These are phyloP conservation scores for Stigmatopora nigra DNA, from an alignment of 2,113 vertebrate genomes.

Conservation along the genomic window DNA sequence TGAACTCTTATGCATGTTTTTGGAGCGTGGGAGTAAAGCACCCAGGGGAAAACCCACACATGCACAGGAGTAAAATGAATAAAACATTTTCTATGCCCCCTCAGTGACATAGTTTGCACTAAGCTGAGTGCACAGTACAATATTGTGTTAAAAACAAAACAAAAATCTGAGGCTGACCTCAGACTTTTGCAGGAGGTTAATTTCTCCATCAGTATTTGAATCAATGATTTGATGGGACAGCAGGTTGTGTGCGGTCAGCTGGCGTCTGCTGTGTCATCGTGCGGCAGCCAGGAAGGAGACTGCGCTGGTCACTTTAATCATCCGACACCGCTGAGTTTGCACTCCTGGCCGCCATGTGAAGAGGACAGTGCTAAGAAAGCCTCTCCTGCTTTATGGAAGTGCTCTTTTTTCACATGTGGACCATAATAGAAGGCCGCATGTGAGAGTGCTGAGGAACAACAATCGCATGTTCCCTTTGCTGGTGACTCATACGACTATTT, in stretches of 20 bases:
- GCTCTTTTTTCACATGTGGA: constrained; percentile 13
- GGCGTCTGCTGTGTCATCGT: constrained; percentile 9
- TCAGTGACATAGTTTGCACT: not conserved
- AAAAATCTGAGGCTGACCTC: not conserved
- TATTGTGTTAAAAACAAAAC: not conserved
- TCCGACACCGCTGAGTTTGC: constrained; percentile 37
- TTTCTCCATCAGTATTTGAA: not conserved
- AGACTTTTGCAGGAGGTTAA: not conserved
- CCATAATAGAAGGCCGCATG: constrained; percentile 22
- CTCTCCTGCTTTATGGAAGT: constrained; percentile 7
- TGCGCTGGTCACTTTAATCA: constrained; percentile 45
- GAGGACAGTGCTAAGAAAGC: constrained; percentile 18
- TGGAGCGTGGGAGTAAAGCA: not conserved
- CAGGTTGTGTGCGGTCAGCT: not conserved
- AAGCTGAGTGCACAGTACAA: not conserved
- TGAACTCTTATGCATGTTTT: not conserved
- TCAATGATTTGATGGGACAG: not conserved
- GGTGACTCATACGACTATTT: constrained; percentile 32
- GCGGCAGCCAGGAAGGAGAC: constrained; percentile 27
- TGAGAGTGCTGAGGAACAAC: constrained; percentile 25
- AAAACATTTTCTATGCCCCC: not conserved
- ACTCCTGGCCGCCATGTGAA: constrained; percentile 35
- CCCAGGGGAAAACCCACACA: not conserved
- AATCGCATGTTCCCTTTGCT: constrained; percentile 20
- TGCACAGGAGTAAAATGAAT: not conserved